Base-by-base conservation (phyloP, 2,113 vertebrate genomes). In the Xenopus laevis region DNA sequence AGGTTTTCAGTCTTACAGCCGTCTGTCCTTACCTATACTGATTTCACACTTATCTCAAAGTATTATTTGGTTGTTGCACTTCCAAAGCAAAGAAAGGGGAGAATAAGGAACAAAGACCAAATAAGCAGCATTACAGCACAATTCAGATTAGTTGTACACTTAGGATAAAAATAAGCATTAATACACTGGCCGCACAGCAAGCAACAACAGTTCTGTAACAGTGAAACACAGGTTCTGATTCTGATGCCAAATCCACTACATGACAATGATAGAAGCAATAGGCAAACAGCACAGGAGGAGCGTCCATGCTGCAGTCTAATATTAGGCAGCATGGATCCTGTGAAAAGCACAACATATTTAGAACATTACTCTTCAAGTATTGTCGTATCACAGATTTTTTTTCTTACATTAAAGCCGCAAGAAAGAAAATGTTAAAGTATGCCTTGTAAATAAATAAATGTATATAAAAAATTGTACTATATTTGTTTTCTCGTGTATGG, bases 171-270 rank as follows among this genome's bases (percentile, higher is more conserved):
- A 81, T 79, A 87, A 89, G 86, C 83, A 80, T 84, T 84, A 84
- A 82, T 86, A 88, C 59, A 77, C 84, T 80, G 81, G 79, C 79
- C 88, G 87, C 83, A 90, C 80, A 81, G 84, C 85, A 91, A 91
- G 89, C 86, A 90, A 91, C 82, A 83, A 86, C 86, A 89, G 84
- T 83, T 87, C 83, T 87, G 72, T 84, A 90, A 91, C 81, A 87
- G 83, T 86, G 86, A 86, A 86, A 88, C 88, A 90, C 82, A 83
- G 84, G 82, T 83, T 88, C 87, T 83, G 83, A 85, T 85, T 83
- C 75, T 78, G 84, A 88, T 82, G 85, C 84, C 84, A 55, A 86
- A 84, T 83, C 74, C 84, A 87, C 87, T 83, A 87, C 87, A 89
- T 84, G 85, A 86, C 82, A 83, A 86, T 83, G 82, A 84, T 86